phyloP scores from a whole-genome alignment of 2,113 vertebrate genomes.

The Scomber japonicus region DNA sequence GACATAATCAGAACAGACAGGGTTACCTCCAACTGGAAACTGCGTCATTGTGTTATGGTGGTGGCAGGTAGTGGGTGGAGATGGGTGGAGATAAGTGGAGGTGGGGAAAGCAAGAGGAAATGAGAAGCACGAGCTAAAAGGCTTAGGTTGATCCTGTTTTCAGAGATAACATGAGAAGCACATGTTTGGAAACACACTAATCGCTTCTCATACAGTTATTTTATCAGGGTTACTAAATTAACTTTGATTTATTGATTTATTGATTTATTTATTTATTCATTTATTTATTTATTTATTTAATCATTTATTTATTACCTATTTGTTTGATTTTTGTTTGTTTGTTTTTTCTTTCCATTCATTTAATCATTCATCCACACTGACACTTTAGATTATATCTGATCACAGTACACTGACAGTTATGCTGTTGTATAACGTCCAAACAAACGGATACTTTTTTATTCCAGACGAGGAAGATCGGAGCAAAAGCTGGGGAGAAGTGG shows the following conservation, averaged over 20 bases:
- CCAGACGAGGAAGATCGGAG: slow-evolving; percentile 77
- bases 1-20: neutral
- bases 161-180: slow-evolving; percentile 28
- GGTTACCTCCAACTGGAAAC: neutral
- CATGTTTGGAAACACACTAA: slow-evolving; percentile 11
- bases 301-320: slow-evolving; percentile 18
- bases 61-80: slow-evolving; percentile 55
- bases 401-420: neutral
- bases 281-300: neutral
- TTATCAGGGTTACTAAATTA: slow-evolving; percentile 2
- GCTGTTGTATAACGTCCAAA: slow-evolving; percentile 45
- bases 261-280: neutral
- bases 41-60: slow-evolving; percentile 53
- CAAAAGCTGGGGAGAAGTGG: slow-evolving; percentile 76
- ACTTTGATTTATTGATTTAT: neutral
- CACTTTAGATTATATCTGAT: neutral
- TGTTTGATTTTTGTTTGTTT: neutral
- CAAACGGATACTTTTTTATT: slow-evolving; percentile 61
- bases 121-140: slow-evolving; percentile 25
- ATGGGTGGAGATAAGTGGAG: slow-evolving; percentile 53
- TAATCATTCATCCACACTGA: neutral
- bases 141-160: neutral
- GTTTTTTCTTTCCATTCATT: neutral
- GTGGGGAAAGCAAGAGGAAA: slow-evolving; percentile 16
- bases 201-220: neutral